Conservation (phyloP, 92 coral and sea anemone genomes). For the Actinostola sp. region DNA sequence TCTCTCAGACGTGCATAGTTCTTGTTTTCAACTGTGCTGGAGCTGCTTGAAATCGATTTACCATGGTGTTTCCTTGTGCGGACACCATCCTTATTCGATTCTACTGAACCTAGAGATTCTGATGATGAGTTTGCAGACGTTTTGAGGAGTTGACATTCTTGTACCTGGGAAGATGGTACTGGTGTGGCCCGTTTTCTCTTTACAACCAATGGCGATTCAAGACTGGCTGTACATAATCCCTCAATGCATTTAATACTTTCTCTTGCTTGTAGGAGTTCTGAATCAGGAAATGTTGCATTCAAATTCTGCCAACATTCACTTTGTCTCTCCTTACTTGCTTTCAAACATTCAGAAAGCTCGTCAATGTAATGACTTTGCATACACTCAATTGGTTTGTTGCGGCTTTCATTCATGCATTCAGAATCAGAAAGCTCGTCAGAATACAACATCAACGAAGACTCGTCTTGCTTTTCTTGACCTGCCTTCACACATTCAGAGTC, state of each 20-base stretch:
- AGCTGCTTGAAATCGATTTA: no score
- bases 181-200: conserved; percentile 17
- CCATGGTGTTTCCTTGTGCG: no score
- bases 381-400: no score
- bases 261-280: no score
- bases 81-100: no score
- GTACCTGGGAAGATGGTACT: neutral
- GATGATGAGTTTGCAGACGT: neutral
- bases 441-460: neutral
- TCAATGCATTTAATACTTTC: no score
- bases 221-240: no score
- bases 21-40: neutral
- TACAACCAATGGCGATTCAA: neutral
- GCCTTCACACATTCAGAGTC: conserved; percentile 8
- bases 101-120: no score
- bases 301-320: no score
- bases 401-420: neutral
- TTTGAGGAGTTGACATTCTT: neutral
- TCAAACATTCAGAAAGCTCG: neutral
- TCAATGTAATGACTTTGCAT: no score
- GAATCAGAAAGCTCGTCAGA: neutral
- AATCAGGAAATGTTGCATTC: no score
- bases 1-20: conserved; percentile 15
- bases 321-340: neutral
- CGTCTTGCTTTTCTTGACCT: neutral